Percentiles rank a stretch among this genome's conserved stretches.
Conservation (phyloP, 2,113 vertebrate genomes). For the Canis aureus region DNA sequence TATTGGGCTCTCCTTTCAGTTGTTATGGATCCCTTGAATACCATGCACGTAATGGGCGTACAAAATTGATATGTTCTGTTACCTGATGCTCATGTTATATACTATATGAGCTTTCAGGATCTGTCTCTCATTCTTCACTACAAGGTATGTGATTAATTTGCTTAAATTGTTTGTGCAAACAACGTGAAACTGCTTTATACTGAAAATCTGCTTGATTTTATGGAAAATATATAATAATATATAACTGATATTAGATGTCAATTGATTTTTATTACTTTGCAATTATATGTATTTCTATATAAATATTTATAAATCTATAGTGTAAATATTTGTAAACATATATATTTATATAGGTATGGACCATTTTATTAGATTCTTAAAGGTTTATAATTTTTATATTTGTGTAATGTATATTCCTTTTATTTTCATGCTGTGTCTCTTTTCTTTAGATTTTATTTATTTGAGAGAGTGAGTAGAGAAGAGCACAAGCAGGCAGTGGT, state of each 20-base stretch:
- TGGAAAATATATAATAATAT: no score
- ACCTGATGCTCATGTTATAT: neutral
- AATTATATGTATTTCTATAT: no score
- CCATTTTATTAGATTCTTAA: no score
- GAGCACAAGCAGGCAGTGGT: neutral
- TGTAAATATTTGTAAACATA: no score
- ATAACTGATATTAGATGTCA: no score
- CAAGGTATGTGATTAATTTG: neutral
- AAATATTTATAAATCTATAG: no score
- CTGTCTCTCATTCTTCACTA: neutral
- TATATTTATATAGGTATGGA: no score
- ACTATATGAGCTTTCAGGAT: neutral
- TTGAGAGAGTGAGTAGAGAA: neutral
- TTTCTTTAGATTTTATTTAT: neutral
- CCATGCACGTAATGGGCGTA: neutral
- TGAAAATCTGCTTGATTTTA: neutral
- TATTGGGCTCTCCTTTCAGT: neutral
- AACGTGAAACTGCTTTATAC: no score
- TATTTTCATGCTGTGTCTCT: no score
- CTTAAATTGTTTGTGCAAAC: neutral
- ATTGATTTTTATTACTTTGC: no score
- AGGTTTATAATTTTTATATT: no score
- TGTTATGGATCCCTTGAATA: neutral
- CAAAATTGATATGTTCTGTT: neutral
- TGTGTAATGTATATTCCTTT: no score